Evolutionary conservation across 2,113 vertebrate species (phyloP).

Genomic region (Bettongia penicillata): DNA sequence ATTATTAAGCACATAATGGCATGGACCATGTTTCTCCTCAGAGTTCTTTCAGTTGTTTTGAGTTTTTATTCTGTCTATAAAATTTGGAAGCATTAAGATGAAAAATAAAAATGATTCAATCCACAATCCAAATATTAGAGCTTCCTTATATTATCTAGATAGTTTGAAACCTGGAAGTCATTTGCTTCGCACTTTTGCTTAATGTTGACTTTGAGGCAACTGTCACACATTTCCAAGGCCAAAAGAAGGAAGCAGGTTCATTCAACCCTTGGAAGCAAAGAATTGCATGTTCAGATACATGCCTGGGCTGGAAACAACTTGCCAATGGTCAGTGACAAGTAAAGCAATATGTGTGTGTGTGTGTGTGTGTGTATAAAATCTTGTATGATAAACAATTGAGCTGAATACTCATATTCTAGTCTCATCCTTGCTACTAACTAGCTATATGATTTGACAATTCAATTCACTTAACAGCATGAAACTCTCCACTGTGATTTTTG

Average conservation of each 20-base stretch:
- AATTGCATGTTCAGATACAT: background rate
- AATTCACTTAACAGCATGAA: background rate
- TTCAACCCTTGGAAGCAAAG: background rate
- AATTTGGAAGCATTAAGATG: background rate
- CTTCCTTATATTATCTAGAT: background rate
- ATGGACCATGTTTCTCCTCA: background rate
- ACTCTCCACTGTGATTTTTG: background rate
- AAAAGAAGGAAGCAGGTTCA: background rate
- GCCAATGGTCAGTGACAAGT: background rate
- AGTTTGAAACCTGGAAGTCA: background rate
- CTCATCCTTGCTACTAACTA: background rate
- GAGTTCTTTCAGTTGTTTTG: background rate
- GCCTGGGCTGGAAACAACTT: background rate
- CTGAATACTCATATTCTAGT: background rate
- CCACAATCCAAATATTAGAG: background rate
- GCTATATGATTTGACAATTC: background rate
- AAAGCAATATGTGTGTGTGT: too few species aligned
- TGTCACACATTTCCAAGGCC: background rate
- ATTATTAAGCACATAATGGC: background rate
- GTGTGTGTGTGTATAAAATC: background rate
- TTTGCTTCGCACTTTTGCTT: background rate
- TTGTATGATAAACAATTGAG: background rate
- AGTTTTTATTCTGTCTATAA: background rate
- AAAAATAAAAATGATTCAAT: background rate
- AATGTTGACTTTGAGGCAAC: background rate